A percentile compares a stretch with the other conserved stretches of the same genome.
These are phyloP conservation scores for Amniataba percoides DNA, from an alignment of 2,797 vertebrate genomes.

Conservation along the genomic window DNA sequence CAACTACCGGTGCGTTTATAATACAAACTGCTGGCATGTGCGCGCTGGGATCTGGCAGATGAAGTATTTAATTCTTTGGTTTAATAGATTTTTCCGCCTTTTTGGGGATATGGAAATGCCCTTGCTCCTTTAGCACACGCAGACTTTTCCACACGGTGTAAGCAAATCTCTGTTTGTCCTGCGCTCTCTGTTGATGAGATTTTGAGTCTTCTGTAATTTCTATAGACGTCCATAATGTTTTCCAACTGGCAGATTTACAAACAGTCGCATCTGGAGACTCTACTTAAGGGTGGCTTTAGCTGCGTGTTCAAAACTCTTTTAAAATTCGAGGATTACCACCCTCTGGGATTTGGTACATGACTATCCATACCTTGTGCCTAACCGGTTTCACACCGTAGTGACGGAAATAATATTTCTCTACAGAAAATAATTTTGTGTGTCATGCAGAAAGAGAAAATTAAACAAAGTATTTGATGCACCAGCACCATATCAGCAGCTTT, in stretches of 20 bases:
- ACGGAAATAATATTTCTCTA: slow-evolving; percentile 10
- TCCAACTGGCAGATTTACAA: slow-evolving; percentile 64
- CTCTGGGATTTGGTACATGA: slow-evolving; percentile 45
- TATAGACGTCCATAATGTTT: slow-evolving; percentile 50
- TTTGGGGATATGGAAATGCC: slow-evolving; percentile 65
- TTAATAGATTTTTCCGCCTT: slow-evolving; percentile 76
- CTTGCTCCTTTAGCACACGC: slow-evolving; percentile 33
- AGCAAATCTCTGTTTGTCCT: slow-evolving; percentile 66
- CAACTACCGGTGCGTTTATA: slow-evolving; percentile 77
- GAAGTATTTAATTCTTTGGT: slow-evolving; percentile 72
- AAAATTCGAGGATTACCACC: slow-evolving; percentile 56
- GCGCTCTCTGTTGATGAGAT: slow-evolving; percentile 54
- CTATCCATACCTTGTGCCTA: slow-evolving; percentile 31
- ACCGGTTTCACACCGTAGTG: slow-evolving; percentile 6
- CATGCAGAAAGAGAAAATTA: neutral
- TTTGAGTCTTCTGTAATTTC: slow-evolving; percentile 58
- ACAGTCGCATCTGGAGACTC: slow-evolving; percentile 61
- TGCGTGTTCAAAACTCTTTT: slow-evolving; percentile 46
- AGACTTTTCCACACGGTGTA: slow-evolving; percentile 42
- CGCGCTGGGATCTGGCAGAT: slow-evolving; percentile 65
- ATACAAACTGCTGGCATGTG: slow-evolving; percentile 77
- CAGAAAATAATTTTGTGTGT: slow-evolving; percentile 1
- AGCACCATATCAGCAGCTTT: neutral
- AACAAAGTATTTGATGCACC: neutral
- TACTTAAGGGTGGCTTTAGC: slow-evolving; percentile 48